These are phyloP conservation scores for Gnatocerus cornutus DNA, from an alignment of 2,888 invertebrate species.

Conservation along the genomic window DNA sequence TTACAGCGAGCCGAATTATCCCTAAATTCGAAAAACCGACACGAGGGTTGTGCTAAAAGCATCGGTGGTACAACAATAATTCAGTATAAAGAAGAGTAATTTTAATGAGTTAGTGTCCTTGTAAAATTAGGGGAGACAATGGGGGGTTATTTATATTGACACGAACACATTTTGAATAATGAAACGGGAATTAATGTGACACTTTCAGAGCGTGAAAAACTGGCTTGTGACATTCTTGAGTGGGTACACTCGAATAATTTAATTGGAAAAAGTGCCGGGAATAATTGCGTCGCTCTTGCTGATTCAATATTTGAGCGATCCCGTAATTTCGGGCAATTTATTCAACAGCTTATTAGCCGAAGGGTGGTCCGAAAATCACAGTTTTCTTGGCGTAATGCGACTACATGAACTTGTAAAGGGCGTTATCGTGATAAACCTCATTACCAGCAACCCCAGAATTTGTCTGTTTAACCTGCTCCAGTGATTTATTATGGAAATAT, in stretches of 20 bases:
- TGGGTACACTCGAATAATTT: too few relatives aligned
- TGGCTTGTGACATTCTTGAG: too few relatives aligned
- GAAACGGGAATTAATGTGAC: not conserved
- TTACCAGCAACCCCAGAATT: constrained; percentile 3
- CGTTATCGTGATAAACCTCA: not conserved
- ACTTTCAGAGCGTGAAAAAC: not conserved
- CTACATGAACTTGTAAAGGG: too few relatives aligned
- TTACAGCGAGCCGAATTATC: not conserved
- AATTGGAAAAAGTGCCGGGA: too few relatives aligned
- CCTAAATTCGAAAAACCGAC: not conserved
- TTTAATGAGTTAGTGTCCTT: constrained; percentile 6
- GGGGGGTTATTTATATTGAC: constrained; percentile 18
- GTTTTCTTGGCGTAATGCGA: too few relatives aligned
- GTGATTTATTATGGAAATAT: constrained; percentile 28
- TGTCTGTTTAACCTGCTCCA: constrained; percentile 4
- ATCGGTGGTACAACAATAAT: not conserved
- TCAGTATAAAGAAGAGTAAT: constrained; percentile 4
- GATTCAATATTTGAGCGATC: too few relatives aligned
- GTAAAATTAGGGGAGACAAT: constrained; percentile 5
- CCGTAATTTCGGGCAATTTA: too few relatives aligned
- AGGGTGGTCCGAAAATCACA: too few relatives aligned
- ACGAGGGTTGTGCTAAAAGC: not conserved
- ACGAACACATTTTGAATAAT: constrained; percentile 2
- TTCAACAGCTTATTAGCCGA: too few relatives aligned
- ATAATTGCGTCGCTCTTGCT: too few relatives aligned